Evolutionary conservation across 1,140 invertebrate species (phyloP), one percentile per base, ranked within the genome.

Genomic region (Gryllus bimaculatus): DNA sequence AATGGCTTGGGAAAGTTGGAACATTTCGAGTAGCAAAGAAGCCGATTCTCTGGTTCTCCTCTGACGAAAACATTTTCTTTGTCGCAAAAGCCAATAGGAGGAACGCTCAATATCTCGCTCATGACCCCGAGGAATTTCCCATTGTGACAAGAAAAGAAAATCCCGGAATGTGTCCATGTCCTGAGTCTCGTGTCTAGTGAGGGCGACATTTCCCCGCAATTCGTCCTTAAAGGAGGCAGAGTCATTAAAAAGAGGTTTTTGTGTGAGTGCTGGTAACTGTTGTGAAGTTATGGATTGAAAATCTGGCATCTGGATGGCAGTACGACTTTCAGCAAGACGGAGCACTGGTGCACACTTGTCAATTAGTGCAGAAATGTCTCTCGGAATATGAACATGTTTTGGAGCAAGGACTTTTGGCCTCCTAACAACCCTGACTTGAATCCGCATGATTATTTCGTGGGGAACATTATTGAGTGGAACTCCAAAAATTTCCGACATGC

Each of bases 401-500:
- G 77, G 77, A 54, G 47, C 47, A 78, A 78, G 20, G 77, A 78
- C n/a, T 78, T 66, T 26, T 78, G 77, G 47, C 77, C 12, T 73
- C 77, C 77, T 18, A 78, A 54, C 18, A 78, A 48, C 13, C 77
- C 77, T 20, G 77, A 78, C 54, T 78, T 78, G 8, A 78, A 49
- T 73, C 47, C 49, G 1, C 39, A 66, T 3, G 7, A 78, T 8
- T 66, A 18, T 13, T 78, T 54, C 66, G 47, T 78, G 12, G 66
- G 48, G 47, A 48, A 8, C 21, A 4, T 78, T 10, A n/a, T 78
- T 21, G 18, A 78, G 54, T 1, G 77, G 77, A 4, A 54, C n/a
- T 54, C 20, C 15, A 78, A 78, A 47, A 78, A 78, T 3, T 7
- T 39, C 21, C 3, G 48, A 20, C 48, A 66, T 73, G 7, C 48